A percentile compares a stretch with the other conserved stretches of the same genome.
Conservation (phyloP, 2,888 invertebrate species). For the Troides aeacus region DNA sequence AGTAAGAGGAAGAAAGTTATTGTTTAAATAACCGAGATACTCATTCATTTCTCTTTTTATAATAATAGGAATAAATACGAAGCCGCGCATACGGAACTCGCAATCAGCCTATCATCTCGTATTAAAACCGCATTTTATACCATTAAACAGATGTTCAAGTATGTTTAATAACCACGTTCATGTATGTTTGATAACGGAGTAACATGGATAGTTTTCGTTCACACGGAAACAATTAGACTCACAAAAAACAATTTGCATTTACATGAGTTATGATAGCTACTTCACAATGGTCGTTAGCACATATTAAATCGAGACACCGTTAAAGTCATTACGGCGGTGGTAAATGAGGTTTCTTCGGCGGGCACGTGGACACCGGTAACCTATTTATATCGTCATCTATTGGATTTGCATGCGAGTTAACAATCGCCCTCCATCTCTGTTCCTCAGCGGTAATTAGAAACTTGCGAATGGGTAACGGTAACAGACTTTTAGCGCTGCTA, state of each 20-base stretch:
- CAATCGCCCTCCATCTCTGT: conserved; percentile 70
- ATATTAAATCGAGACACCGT: conserved; percentile 34
- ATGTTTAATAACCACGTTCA: conserved; percentile 16
- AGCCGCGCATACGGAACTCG: conserved; percentile 31
- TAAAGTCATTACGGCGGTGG: conserved; percentile 31
- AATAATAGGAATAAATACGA: conserved; percentile 31
- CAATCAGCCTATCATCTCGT: conserved; percentile 29
- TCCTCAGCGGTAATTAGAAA: conserved; percentile 72
- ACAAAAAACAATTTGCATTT: conserved; percentile 29
- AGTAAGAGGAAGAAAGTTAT: too few relatives aligned
- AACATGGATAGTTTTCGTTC: conserved; percentile 32
- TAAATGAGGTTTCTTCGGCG: conserved; percentile 31
- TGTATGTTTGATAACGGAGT: conserved; percentile 30
- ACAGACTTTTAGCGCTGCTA: conserved; percentile 53
- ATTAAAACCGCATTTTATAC: conserved; percentile 32
- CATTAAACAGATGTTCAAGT: conserved; percentile 27
- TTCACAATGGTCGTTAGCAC: conserved; percentile 31
- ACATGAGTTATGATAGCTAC: conserved; percentile 29
- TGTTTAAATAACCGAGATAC: too few relatives aligned
- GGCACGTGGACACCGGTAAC: conserved; percentile 42
- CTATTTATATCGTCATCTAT: conserved; percentile 57
- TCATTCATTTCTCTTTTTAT: conserved; percentile 7
- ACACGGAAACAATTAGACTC: conserved; percentile 35
- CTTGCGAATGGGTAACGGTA: conserved; percentile 65
- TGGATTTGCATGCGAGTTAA: conserved; percentile 68